Conservation (phyloP, 1,140 invertebrate genomes). For the Lucilia cuprina region DNA sequence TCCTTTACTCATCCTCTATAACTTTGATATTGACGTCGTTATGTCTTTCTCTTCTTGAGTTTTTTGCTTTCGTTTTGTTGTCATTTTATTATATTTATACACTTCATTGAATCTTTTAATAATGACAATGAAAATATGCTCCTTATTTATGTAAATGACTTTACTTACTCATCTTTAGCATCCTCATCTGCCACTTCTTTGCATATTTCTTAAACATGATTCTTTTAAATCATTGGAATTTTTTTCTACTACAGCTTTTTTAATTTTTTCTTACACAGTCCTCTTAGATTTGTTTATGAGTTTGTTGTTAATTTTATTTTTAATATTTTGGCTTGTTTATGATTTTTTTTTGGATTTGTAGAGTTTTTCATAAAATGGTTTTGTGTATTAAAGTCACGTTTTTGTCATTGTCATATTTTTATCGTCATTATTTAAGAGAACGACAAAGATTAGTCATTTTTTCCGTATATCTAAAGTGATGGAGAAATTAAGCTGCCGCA, state of each 20-base stretch:
- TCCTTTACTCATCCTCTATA: neutral
- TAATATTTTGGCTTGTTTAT: too few relatives aligned
- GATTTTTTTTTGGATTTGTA: neutral
- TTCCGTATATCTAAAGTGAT: neutral
- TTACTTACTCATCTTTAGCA: too few relatives aligned
- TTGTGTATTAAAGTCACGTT: neutral
- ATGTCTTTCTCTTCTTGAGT: neutral
- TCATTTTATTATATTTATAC: neutral
- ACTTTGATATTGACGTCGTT: neutral
- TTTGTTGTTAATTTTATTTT: too few relatives aligned
- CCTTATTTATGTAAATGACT: neutral
- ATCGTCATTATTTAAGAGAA: neutral
- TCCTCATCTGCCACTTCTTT: too few relatives aligned
- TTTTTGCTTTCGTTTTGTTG: neutral
- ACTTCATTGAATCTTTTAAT: neutral
- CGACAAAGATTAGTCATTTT: neutral
- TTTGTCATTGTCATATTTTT: neutral
- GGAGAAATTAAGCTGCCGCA: neutral
- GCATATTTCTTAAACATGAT: too few relatives aligned
- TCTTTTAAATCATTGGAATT: too few relatives aligned
- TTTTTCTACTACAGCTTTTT: neutral
- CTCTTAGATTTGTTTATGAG: neutral
- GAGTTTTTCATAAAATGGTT: neutral
- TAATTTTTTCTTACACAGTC: neutral
- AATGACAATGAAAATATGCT: neutral